A percentile compares a stretch with the other conserved stretches of the same genome.
Evolutionary conservation across 2,113 vertebrate species (phyloP).

Genomic region (Corvus cornix): DNA sequence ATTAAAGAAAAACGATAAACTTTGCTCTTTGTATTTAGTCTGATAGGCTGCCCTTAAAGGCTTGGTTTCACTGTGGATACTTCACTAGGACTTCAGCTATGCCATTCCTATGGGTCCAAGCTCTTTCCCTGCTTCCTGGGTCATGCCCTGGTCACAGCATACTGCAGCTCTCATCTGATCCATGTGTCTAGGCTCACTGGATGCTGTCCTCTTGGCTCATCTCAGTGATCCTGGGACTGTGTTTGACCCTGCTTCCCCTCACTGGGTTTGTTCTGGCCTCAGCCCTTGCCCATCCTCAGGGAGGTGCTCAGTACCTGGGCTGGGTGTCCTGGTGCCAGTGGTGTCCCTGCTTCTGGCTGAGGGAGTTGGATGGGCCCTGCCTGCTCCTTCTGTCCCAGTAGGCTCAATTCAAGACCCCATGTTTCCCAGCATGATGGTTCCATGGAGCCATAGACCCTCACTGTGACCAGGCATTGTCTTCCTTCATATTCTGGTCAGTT

Average conservation of each 20-base stretch:
- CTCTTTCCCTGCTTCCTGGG: rapidly evolving
- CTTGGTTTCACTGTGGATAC: background rate
- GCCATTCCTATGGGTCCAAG: too few species aligned
- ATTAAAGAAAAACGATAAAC: background rate
- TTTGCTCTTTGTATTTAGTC: background rate
- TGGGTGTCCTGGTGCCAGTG: background rate
- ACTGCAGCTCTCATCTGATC: background rate
- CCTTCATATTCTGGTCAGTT: background rate
- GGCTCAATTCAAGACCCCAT: rapidly evolving
- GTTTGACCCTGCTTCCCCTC: background rate
- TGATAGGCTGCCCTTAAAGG: background rate
- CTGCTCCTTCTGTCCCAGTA: background rate
- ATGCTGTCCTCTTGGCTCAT: background rate
- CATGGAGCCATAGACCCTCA: too few species aligned
- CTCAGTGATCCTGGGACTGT: background rate
- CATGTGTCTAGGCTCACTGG: background rate
- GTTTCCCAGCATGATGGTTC: background rate
- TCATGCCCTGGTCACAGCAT: too few species aligned
- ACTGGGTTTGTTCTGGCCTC: background rate
- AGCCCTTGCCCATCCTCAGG: background rate
- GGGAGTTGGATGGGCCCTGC: background rate
- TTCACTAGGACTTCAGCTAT: background rate
- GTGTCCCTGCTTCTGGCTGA: background rate
- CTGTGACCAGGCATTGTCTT: background rate
- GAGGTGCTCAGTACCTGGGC: background rate